phyloP scores from a whole-genome alignment of 92 coral and sea anemone genomes.

The Palythoa heliodiscus region DNA sequence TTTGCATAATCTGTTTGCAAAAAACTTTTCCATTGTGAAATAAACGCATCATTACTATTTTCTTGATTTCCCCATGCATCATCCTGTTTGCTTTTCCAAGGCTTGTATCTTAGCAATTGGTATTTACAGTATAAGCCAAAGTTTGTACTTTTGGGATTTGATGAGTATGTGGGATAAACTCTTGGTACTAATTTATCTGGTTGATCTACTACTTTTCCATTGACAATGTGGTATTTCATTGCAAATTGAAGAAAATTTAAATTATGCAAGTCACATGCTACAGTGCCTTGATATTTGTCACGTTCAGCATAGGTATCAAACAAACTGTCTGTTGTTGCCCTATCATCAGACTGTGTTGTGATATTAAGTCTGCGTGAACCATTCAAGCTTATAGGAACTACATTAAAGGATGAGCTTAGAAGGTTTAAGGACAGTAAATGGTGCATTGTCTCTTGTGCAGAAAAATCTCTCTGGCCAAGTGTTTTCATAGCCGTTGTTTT shows the following conservation, averaged over 20 bases:
- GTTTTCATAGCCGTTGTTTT: conserved; percentile 53
- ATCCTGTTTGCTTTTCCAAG: conserved; percentile 58
- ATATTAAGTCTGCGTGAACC: conserved; percentile 53
- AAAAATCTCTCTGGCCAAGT: neutral
- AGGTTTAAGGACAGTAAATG: neutral
- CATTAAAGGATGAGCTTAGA: conserved; percentile 39
- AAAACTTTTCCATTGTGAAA: conserved; percentile 40
- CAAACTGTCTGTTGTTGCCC: conserved; percentile 38
- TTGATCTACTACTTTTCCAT: conserved; percentile 43
- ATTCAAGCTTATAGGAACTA: conserved; percentile 36
- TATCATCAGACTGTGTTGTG: conserved; percentile 29
- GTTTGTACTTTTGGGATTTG: conserved; percentile 53
- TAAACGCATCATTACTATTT: conserved; percentile 31
- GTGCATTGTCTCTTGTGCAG: conserved; percentile 39
- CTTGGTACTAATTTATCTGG: conserved; percentile 54
- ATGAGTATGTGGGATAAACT: conserved; percentile 54
- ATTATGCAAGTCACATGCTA: conserved; percentile 52
- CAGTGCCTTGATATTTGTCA: conserved; percentile 40
- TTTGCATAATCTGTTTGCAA: conserved; percentile 32
- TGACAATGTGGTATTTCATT: conserved; percentile 44
- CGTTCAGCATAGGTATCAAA: conserved; percentile 69
- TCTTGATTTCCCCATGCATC: conserved; percentile 44
- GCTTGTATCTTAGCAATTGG: conserved; percentile 53
- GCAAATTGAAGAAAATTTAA: conserved; percentile 61
- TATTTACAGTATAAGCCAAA: conserved; percentile 56